Evolutionary conservation across 2,113 vertebrate genomes (phyloP).

Genomic region (Syrrhaptes paradoxus): DNA sequence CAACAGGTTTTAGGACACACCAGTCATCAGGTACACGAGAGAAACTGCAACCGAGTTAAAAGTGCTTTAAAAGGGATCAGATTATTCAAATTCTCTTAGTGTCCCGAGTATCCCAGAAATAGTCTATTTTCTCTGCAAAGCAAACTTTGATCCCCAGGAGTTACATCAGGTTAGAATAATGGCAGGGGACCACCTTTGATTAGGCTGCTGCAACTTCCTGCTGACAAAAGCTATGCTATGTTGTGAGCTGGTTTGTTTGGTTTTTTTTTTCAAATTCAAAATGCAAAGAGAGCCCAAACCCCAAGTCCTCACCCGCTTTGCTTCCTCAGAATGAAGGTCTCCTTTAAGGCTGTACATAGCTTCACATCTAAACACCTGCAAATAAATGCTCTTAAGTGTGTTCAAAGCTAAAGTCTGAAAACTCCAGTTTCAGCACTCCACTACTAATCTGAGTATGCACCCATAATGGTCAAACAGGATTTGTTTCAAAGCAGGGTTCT

Average conservation of each 20-base stretch:
- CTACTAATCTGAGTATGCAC: not conserved
- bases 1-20: not conserved
- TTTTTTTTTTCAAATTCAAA: not conserved
- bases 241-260: accelerated
- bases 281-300: not conserved
- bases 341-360: not conserved
- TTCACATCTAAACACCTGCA: not conserved
- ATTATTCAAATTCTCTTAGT: not conserved
- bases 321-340: not conserved
- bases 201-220: not conserved
- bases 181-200: not conserved
- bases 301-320: not conserved
- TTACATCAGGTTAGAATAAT: not conserved
- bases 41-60: not conserved
- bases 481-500: not conserved
- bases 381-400: not conserved
- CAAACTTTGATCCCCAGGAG: not conserved
- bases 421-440: not conserved
- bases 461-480: not conserved
- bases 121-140: not conserved
- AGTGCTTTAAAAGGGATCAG: not conserved
- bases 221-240: not conserved
- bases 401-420: not conserved
- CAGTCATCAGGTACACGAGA: not conserved
- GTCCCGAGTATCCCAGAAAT: not conserved